phyloP scores from a whole-genome alignment of 2,888 invertebrate genomes.

The Drosophila picticornis region DNA sequence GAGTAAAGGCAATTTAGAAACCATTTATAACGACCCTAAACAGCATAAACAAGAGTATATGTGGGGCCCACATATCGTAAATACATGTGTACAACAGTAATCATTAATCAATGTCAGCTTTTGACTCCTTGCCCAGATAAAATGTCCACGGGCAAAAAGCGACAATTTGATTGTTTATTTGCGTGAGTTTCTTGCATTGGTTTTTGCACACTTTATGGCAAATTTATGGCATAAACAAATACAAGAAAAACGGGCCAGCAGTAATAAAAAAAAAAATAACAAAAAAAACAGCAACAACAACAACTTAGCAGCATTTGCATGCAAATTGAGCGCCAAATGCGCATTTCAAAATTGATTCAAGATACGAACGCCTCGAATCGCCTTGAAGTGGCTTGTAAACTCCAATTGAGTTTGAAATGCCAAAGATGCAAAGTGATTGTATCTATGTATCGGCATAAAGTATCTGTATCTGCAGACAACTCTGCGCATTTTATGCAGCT shows the following conservation, averaged over 20 bases:
- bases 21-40: constrained; percentile 49
- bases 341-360: constrained; percentile 79
- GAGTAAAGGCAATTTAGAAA: constrained; percentile 39
- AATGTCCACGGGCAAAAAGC: constrained; percentile 42
- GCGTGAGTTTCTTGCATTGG: constrained; percentile 49
- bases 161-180: constrained; percentile 82
- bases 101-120: constrained; percentile 60
- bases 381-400: constrained; percentile 43
- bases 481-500: constrained; percentile 33
- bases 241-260: constrained; percentile 55
- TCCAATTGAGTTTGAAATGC: constrained; percentile 74
- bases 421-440: constrained; percentile 63
- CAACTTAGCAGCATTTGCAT: constrained; percentile 69
- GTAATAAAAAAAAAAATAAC: constrained; percentile 14
- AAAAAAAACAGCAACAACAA: constrained; percentile 22
- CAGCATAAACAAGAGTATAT: constrained; percentile 2
- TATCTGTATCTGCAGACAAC: constrained; percentile 47
- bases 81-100: constrained; percentile 5
- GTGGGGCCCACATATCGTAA: constrained; percentile 10
- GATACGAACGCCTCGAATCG: constrained; percentile 67
- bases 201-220: constrained; percentile 66
- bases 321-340: constrained; percentile 80
- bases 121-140: constrained; percentile 18
- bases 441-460: constrained; percentile 17
- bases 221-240: constrained; percentile 81